Conservation (phyloP, 2,113 vertebrate genomes). For the Sclerurus mexicanus region DNA sequence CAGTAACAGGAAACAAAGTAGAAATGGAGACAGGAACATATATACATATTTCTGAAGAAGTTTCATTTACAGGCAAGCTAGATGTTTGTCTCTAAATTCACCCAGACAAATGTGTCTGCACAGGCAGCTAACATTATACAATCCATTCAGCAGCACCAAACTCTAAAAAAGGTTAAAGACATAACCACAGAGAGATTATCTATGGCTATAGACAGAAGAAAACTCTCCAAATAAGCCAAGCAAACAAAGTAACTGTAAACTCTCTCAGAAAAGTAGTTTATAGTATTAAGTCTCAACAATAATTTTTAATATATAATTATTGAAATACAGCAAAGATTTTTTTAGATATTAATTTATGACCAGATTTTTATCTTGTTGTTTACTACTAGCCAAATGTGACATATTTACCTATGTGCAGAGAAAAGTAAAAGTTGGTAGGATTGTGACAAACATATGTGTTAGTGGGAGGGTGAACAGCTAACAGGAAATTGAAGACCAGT, state of each 20-base stretch:
- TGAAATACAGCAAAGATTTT: background rate
- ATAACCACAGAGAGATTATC: background rate
- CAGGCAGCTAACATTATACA: background rate
- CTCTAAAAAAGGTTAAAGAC: background rate
- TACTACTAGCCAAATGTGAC: background rate
- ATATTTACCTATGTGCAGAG: slow-evolving; percentile 90
- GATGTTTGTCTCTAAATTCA: background rate
- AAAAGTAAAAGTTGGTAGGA: slow-evolving; percentile 95
- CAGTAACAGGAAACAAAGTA: background rate
- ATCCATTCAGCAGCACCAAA: background rate
- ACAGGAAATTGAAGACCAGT: slow-evolving; percentile 92
- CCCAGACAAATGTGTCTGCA: background rate
- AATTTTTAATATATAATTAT: background rate
- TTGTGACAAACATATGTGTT: slow-evolving; percentile 99
- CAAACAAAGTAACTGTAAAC: background rate
- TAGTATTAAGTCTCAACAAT: background rate
- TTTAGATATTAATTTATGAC: background rate
- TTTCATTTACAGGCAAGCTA: background rate
- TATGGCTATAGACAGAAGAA: background rate
- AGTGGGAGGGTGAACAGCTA: slow-evolving; percentile 95
- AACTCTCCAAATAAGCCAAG: background rate
- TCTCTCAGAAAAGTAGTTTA: background rate
- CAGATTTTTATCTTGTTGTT: background rate
- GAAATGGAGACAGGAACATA: background rate
- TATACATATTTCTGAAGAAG: background rate